Conservation (phyloP, 2,113 vertebrate species). For the Gambusia affinis region DNA sequence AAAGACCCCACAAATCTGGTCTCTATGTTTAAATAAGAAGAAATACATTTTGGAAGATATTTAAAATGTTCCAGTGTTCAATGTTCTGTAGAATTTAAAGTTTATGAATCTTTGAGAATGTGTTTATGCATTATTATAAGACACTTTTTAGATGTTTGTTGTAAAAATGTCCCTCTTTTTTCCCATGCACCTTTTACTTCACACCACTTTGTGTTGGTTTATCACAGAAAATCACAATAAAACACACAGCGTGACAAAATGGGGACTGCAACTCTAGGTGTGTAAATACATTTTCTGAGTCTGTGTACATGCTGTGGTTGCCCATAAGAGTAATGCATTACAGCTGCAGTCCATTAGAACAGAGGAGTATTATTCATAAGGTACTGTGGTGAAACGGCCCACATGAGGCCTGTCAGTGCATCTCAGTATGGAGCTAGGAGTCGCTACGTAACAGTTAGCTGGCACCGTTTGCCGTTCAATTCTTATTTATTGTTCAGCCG, state of each 20-base stretch:
- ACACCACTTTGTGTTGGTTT: background rate
- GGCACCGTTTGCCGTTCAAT: conserved; percentile 35
- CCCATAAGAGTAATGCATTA: conserved; percentile 14
- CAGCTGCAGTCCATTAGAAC: conserved; percentile 37
- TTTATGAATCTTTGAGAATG: no score
- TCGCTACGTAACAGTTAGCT: conserved; percentile 39
- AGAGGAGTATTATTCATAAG: conserved; percentile 48
- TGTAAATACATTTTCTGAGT: background rate
- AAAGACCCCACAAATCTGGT: no score
- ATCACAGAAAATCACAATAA: background rate
- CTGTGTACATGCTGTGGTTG: background rate
- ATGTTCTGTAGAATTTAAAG: no score
- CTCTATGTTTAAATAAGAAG: no score
- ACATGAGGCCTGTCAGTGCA: conserved; percentile 38
- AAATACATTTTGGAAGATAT: no score
- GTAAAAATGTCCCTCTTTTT: background rate
- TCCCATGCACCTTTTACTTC: background rate
- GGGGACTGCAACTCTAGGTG: background rate
- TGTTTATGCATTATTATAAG: no score
- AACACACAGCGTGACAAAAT: background rate
- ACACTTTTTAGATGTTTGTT: background rate
- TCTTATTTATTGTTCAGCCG: conserved; percentile 51
- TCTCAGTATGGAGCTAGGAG: conserved; percentile 26
- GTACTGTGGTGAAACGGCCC: conserved; percentile 38
- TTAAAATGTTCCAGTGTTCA: no score